Base-by-base conservation (phyloP, 2,888 invertebrate genomes). In the Thereva nobilitata region DNA sequence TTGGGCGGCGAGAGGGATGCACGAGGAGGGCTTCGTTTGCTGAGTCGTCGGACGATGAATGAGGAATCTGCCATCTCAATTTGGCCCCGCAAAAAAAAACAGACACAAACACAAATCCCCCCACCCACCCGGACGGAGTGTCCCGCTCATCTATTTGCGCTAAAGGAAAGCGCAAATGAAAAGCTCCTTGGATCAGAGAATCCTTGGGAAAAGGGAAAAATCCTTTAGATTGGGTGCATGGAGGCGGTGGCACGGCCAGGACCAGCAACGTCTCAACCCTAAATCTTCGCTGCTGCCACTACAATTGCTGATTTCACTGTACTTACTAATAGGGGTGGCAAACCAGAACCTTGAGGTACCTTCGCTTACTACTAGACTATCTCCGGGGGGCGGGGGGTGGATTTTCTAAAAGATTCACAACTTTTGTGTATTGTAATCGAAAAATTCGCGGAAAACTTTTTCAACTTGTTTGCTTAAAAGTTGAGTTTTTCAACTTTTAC, bases 381-480 rank as follows among this genome's bases (percentile, higher is more conserved):
- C 49, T 50, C n/a, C 41, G 37, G 12, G 40, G 50, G n/a, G 61
- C 23, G 40, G 41, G 50, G 61, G 57, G 50, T 40, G 41, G 34
- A 40, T 50, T 61, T 50, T 23, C 23, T 42, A 61, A 61, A 53
- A 41, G 49, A 50, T 47, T 34, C 61, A 59, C 6, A 61, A 42
- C 50, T 61, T 61, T 61, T 61, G 50, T 61, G 54, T 61, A 68
- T 68, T 68, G 64, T 68, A 68, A 68, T 61, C 55, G 66, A 68
- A 68, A 68, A 68, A 68, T 53, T 64, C 64, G 53, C 53, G 64
- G 64, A 64, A 64, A 64, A 64, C 64, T 64, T 64, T 53, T 64
- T 64, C 52, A 64, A 64, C 64, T 65, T 68, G 65, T 68, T 61
- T 68, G 61, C 54, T 68, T 66, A 66, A 68, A 66, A 67, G 64